Base-by-base conservation (phyloP, 2,113 vertebrate genomes). In the Canis aureus region DNA sequence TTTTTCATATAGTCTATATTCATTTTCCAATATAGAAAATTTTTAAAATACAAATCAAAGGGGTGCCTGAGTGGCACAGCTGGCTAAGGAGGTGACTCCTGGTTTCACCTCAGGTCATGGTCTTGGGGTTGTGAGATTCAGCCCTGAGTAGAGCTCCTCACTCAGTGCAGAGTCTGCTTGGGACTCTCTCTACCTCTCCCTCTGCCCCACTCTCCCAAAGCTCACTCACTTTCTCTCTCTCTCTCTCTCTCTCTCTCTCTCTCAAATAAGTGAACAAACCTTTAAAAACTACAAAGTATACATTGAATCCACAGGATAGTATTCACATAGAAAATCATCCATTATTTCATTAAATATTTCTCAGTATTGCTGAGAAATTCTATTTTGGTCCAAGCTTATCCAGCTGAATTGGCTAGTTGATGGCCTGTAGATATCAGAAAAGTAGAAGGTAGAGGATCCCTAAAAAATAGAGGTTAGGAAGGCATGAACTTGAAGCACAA, bases 351-450 rank as follows among this genome's bases (percentile, higher is more conserved):
- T 87, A 62, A 78, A 23, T 83, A 86, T 67, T 90, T 93, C 35
- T 97, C 73, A 93, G 19, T 29, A 17, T 27, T 83, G 4, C 69
- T 83, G 57, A 97, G 60, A 71, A 51, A 91, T 57, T 43, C n/a
- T 11, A 53, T 49, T 94, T 60, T 53, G 11, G 57, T 94, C 15
- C 22, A 95, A 62, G 73, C 27, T 82, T n/a, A 35, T 4, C 74
- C 25, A 51, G 43, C 43, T 78, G 25, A 78, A 51, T 17, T 51
- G 74, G 13, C 3, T 76, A 51, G 23, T 27, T 51, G 43, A 78
- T 51, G 43, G 74, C 25, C 8, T 29, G 4, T 43, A 78, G 74
- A 51, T 78, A 51, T 78, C 74, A 78, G 43, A 78, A 51, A 29
- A 51, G 43, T 17, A 29, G 43, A 51, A 7, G 74, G 25, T 78